Percentiles rank a stretch among this genome's conserved stretches.
Conservation (phyloP, 2,797 vertebrate genomes). For the Pristis pectinata region DNA sequence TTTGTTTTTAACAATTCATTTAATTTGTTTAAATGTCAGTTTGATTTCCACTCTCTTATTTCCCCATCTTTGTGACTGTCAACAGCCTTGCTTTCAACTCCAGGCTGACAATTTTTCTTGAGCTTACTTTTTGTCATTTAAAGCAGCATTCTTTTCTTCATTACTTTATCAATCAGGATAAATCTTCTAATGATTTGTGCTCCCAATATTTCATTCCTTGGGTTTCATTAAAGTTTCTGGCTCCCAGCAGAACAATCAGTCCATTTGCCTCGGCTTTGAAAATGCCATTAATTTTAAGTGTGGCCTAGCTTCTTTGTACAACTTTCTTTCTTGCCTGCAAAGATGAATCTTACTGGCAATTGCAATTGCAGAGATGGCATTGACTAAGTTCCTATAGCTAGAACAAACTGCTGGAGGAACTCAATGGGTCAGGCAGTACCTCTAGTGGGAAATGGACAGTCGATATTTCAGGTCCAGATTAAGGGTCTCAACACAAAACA, state of each 20-base stretch:
- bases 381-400: no score
- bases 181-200: conserved; percentile 20
- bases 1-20: conserved; percentile 12
- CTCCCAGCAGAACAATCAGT: not conserved
- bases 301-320: not conserved
- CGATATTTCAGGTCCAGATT: no score
- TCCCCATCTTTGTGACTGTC: not conserved
- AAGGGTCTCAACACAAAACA: no score
- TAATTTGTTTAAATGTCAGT: conserved; percentile 9
- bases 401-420: no score
- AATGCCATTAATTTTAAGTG: not conserved
- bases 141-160: not conserved
- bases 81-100: not conserved
- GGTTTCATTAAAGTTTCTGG: not conserved
- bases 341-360: not conserved
- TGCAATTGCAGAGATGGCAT: not conserved
- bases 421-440: no score
- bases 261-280: not conserved
- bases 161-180: conserved; percentile 8
- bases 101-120: not conserved
- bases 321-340: no score
- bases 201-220: not conserved
- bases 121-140: not conserved
- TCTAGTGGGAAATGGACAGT: no score
- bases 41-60: not conserved